A percentile compares a stretch with the other conserved stretches of the same genome.
Conservation (phyloP, 2,888 invertebrate genomes). For the Drosophila glabriapex region DNA sequence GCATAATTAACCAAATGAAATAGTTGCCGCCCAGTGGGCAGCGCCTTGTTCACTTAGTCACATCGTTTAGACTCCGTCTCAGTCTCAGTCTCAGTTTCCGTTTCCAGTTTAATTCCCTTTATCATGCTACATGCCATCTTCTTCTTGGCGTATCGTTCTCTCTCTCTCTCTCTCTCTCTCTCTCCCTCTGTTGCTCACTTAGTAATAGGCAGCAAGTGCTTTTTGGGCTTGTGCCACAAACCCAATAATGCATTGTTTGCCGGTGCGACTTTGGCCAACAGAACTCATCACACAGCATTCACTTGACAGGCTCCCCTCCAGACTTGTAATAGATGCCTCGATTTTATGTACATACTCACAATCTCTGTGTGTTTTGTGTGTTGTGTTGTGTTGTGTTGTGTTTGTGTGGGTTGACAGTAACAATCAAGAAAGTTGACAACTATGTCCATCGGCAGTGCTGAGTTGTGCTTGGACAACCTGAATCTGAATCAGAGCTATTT, state of each 20-base stretch:
- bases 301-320: conserved; percentile 5
- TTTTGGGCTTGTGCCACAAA: conserved; percentile 11
- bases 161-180: neutral
- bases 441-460: conserved; percentile 11
- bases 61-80: neutral
- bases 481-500: conserved; percentile 7
- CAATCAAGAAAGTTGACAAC: conserved; percentile 44
- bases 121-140: neutral
- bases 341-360: conserved; percentile 7
- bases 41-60: neutral
- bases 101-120: neutral
- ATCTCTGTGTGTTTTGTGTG: conserved; percentile 17
- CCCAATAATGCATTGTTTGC: conserved; percentile 38
- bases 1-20: conserved; percentile 73
- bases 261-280: conserved; percentile 34
- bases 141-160: neutral
- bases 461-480: conserved; percentile 15
- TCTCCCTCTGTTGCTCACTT: neutral
- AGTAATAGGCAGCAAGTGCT: conserved; percentile 18
- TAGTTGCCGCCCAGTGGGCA: conserved; percentile 1
- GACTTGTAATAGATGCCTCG: conserved; percentile 32
- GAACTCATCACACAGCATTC: conserved; percentile 13
- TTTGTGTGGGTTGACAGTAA: neutral
- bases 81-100: conserved; percentile 2
- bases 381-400: conserved; percentile 5